Evolutionary conservation across 2,113 vertebrate genomes (phyloP), one percentile per base, ranked within the genome.

Genomic region (Garra rufa): DNA sequence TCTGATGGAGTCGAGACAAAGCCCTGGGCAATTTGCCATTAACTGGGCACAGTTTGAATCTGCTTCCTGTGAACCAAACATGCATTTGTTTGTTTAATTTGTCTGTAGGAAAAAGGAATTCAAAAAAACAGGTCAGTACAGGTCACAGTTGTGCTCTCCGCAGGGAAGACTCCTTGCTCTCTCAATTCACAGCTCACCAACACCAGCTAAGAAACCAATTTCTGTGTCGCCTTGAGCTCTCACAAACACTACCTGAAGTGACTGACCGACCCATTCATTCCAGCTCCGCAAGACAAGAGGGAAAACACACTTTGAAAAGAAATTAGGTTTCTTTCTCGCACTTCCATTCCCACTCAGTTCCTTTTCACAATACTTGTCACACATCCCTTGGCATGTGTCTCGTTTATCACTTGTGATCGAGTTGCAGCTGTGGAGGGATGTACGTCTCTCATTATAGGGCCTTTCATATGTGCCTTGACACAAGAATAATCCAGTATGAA

Each of bases 401-500:
- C 73, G 78, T 88, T 90, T 91, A 88, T 89, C 83, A 85, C 86
- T 74, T 84, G 80, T 85, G 88, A 90, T 89, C 89, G 69, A 90
- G 89, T 85, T 84, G 63, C 89, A 89, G 84, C 85, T 92, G 86
- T 83, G 74, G 86, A 55, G 90, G 87, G 86, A 57, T 9, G 67
- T 82, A 85, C 83, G 14, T 75, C 75, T 87, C 87, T 91, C 85
- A 89, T 93, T 92, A 91, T 86, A 88, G 79, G 46, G 50, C 76
- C 86, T 90, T 89, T 92, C 87, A 80, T 69, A 82, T 88, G 89
- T 30, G 86, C 84, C 73, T 83, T 92, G 92, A 93, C 91, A 91
- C 88, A 86, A 76, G 83, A 90, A 90, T 93, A 91, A 94, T 92
- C 90, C 87, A 88, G 89, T 87, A 89, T 87, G 88, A 93, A 92